These are phyloP conservation scores for Maniola hyperantus DNA, from an alignment of 2,888 invertebrate species.

Conservation along the genomic window DNA sequence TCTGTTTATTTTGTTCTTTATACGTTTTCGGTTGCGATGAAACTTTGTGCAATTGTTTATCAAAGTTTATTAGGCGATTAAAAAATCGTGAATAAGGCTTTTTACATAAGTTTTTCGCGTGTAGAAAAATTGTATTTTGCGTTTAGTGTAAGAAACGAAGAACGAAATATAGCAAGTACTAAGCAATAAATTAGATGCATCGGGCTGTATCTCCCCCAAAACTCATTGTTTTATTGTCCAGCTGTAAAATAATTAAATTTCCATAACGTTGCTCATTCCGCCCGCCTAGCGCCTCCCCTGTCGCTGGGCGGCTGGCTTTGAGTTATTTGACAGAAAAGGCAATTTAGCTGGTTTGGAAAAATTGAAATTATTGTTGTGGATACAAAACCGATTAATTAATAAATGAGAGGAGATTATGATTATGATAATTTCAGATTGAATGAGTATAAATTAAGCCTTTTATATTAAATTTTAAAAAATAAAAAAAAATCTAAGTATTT, in stretches of 20 bases:
- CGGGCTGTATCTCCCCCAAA: conserved; percentile 47
- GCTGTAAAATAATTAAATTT: conserved; percentile 70
- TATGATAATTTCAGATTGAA: too few relatives aligned
- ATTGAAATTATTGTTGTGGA: neutral
- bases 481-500: too few relatives aligned
- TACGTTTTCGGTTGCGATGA: too few relatives aligned
- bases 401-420: too few relatives aligned
- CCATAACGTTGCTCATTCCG: conserved; percentile 56
- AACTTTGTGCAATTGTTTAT: too few relatives aligned
- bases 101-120: too few relatives aligned
- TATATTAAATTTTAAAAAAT: too few relatives aligned
- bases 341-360: conserved; percentile 15
- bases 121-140: neutral
- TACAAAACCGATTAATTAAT: neutral
- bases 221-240: conserved; percentile 57
- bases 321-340: conserved; percentile 31
- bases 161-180: neutral
- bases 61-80: too few relatives aligned
- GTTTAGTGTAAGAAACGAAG: neutral
- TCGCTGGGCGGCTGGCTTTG: conserved; percentile 29
- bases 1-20: too few relatives aligned
- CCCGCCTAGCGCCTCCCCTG: conserved; percentile 41
- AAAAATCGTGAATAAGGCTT: neutral
- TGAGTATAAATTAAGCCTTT: too few relatives aligned
- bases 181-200: conserved; percentile 51